Evolutionary conservation across 2,888 invertebrate genomes (phyloP).

Genomic region (Melieria crassipennis): DNA sequence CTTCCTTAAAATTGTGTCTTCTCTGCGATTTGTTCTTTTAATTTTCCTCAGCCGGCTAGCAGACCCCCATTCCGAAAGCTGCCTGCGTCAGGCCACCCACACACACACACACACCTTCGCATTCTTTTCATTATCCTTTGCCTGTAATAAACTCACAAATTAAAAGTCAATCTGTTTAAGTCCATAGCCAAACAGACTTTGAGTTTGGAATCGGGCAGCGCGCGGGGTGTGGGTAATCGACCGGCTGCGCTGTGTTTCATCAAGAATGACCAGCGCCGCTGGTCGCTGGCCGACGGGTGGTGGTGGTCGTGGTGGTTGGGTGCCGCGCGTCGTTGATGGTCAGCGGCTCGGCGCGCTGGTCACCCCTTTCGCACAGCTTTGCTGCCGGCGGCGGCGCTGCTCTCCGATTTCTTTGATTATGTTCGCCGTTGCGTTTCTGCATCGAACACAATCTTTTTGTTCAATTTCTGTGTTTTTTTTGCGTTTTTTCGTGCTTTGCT

Average conservation of each 20-base stretch:
- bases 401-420: background rate
- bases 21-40: background rate
- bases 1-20: too few species aligned
- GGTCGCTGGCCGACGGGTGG: background rate
- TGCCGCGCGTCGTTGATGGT: too few species aligned
- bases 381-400: background rate
- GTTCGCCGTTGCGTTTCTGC: background rate
- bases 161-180: slow-evolving; percentile 60
- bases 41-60: background rate
- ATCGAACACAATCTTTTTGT: too few species aligned
- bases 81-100: background rate
- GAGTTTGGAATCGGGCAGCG: background rate
- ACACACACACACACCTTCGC: background rate
- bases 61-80: too few species aligned
- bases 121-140: slow-evolving; percentile 19
- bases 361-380: background rate
- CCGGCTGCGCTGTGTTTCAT: background rate
- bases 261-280: slow-evolving; percentile 28
- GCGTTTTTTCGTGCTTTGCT: background rate
- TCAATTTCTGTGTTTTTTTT: background rate
- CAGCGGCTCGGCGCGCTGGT: background rate
- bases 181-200: slow-evolving; percentile 40
- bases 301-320: too few species aligned
- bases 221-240: background rate
- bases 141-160: slow-evolving; percentile 45